Evolutionary conservation across 2,888 invertebrate genomes (phyloP), one percentile per base, ranked within the genome.

Genomic region (Habroteleia sp.): DNA sequence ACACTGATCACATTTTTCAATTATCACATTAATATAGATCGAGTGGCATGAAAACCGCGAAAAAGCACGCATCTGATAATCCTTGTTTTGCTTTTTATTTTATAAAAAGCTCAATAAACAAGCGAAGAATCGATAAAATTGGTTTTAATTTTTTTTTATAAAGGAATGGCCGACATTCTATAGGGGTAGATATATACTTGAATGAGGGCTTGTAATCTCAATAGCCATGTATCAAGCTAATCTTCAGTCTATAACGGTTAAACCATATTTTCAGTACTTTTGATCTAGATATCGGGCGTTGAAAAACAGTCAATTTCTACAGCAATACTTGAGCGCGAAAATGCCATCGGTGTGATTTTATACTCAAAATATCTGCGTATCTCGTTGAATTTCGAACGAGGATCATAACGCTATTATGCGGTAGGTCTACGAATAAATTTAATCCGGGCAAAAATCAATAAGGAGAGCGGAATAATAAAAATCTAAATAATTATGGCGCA

Each of bases 171-270:
- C 63, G 33, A 31, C 50, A 14, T 62, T 42, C 60, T 54, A 80
- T 77, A 69, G 58, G 77, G 76, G 78, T 74, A 77, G 76, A 80
- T 75, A 76, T 79, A 79, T 78, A 76, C 73, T 71, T 62, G 54
- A 74, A 71, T 76, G 74, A 66, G 77, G 77, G 77, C 65, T 74
- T 74, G 76, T 77, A 83, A 83, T 83, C 84, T 83, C 79, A 56
- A 77, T 56, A 37, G 79, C 81, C 82, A 82, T 83, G 82, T 81
- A 80, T 84, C 82, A 84, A 76, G 81, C 82, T 84, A 83, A 84
- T 84, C 83, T 83, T 81, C 63, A 69, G 71, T 63, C 77, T 76
- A 65, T 78, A 72, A 62, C 74, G 68, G 65, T 74, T 62, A 62
- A 69, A 77, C 76, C 73, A 79, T 79, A 76, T 79, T 81, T 77